Conservation (phyloP, 1,140 invertebrate species). For the Prorops nasuta region DNA sequence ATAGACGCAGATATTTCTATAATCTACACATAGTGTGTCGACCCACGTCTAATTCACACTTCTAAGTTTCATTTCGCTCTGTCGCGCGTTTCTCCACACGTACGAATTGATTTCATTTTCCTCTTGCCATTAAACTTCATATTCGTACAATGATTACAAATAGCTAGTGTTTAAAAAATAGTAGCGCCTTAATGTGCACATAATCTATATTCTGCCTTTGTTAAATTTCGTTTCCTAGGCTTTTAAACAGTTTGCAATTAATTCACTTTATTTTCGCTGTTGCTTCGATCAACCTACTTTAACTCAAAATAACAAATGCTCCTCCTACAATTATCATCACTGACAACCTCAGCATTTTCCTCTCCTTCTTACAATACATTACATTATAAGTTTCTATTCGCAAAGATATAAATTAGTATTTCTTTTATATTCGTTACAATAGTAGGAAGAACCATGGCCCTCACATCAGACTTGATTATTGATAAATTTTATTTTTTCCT, state of each 20-base stretch:
- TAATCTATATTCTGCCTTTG: conserved; percentile 27
- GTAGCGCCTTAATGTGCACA: conserved; percentile 38
- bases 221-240: conserved; percentile 9
- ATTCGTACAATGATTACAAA: conserved; percentile 33
- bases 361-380: conserved; percentile 23
- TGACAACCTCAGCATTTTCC: no score
- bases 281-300: no score
- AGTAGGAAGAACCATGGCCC: conserved; percentile 34
- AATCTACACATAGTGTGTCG: no score
- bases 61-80: no score
- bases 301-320: no score
- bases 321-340: no score
- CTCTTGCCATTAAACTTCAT: no score
- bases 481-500: conserved; percentile 25
- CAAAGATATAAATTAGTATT: conserved; percentile 40
- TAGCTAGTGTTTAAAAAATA: conserved; percentile 39
- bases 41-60: no score
- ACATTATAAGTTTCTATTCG: conserved; percentile 29
- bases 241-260: no score
- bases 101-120: no score
- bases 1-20: conserved; percentile 20
- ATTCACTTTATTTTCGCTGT: no score
- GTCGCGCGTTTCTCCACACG: no score
- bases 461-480: conserved; percentile 36
- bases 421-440: conserved; percentile 34